phyloP scores from a whole-genome alignment of 2,888 invertebrate genomes.

The Tetragnatha montana region DNA sequence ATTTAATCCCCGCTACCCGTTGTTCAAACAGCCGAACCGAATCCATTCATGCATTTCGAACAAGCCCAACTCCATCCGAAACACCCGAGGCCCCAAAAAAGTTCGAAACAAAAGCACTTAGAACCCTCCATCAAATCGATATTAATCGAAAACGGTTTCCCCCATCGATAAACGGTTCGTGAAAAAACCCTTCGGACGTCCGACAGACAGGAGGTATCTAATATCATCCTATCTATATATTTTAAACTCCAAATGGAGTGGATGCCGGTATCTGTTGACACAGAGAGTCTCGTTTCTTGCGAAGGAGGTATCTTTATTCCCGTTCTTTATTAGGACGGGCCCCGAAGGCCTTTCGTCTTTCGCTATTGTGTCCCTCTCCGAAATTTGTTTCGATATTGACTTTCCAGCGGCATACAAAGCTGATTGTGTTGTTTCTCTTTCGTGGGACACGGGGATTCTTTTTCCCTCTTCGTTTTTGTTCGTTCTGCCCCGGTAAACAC shows the following conservation, averaged over 20 bases:
- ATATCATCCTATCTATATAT: conserved; percentile 40
- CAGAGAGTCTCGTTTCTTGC: conserved; percentile 54
- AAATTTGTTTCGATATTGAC: conserved; percentile 63
- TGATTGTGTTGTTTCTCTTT: conserved; percentile 51
- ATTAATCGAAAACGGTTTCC: conserved; percentile 18
- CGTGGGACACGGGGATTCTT: conserved; percentile 2
- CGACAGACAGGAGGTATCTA: conserved; percentile 43
- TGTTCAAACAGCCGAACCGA: no score
- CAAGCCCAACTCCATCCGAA: not conserved
- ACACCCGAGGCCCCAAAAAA: not conserved
- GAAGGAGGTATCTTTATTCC: conserved; percentile 47
- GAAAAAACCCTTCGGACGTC: conserved; percentile 14
- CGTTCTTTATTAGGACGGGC: conserved; percentile 59
- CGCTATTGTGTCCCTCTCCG: conserved; percentile 22
- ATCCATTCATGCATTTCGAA: not conserved
- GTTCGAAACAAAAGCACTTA: not conserved
- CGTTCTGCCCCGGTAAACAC: conserved; percentile 33
- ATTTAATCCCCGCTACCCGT: no score
- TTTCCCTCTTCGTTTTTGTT: not conserved
- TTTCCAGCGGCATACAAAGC: conserved; percentile 30
- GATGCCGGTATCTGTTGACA: conserved; percentile 58
- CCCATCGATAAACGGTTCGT: not conserved
- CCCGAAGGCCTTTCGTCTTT: conserved; percentile 41
- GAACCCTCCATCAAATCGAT: not conserved
- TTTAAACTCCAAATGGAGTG: not conserved